These are phyloP conservation scores for Micromussa lordhowensis DNA, from an alignment of 92 coral and sea anemone species.

Conservation along the genomic window DNA sequence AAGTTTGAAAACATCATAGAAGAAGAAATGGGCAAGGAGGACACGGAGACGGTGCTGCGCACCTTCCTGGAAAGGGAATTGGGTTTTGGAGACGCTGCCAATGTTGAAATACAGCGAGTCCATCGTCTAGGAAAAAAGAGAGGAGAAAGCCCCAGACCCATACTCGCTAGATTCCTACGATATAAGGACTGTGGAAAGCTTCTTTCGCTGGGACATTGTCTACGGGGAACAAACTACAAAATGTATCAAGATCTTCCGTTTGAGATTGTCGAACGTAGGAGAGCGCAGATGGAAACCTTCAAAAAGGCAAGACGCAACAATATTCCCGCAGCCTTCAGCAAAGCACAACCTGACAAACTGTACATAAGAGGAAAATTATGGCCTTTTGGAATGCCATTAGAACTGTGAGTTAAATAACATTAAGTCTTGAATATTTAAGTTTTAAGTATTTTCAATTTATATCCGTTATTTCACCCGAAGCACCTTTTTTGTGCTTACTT, in stretches of 20 bases:
- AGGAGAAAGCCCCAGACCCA: too few relatives aligned
- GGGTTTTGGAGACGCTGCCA: too few relatives aligned
- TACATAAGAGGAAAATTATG: conserved; percentile 14
- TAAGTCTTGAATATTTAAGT: neutral
- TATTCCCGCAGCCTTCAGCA: conserved; percentile 3
- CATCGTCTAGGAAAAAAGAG: too few relatives aligned
- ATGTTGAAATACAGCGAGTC: too few relatives aligned
- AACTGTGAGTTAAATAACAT: neutral
- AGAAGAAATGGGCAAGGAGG: too few relatives aligned
- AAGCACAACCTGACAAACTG: conserved; percentile 4
- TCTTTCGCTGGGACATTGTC: neutral
- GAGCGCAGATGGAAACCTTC: neutral
- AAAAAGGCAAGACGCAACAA: neutral
- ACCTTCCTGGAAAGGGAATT: too few relatives aligned
- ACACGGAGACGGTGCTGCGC: too few relatives aligned
- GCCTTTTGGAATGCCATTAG: neutral
- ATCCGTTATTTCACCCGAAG: neutral
- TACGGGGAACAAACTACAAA: neutral
- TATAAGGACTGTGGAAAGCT: conserved; percentile 7
- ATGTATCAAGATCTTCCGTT: neutral
- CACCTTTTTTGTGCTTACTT: neutral
- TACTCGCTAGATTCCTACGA: conserved; percentile 4
- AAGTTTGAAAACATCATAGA: too few relatives aligned
- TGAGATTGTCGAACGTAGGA: neutral
- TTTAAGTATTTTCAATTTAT: neutral